phyloP scores from a whole-genome alignment of 2,888 invertebrate species.

The Serrognathus titanus region DNA sequence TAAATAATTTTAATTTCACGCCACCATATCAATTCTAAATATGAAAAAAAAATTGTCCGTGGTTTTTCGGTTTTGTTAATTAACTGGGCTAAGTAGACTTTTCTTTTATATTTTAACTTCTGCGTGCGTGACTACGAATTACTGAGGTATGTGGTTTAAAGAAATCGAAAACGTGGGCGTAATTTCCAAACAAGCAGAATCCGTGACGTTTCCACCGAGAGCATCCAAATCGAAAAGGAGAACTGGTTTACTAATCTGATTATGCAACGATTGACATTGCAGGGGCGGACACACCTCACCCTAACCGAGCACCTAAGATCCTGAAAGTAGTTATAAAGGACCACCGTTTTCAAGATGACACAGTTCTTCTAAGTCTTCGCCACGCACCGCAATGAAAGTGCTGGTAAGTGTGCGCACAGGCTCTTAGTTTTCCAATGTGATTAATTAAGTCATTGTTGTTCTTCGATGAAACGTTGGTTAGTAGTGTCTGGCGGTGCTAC shows the following conservation, averaged over 20 bases:
- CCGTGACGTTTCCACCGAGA: background rate
- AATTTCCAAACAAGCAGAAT: background rate
- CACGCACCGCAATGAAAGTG: constrained; percentile 20
- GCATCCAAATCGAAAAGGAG: constrained; percentile 22
- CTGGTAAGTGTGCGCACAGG: constrained; percentile 16
- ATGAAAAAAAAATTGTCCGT: too few species aligned
- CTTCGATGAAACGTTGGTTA: too few species aligned
- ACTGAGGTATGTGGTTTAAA: too few species aligned
- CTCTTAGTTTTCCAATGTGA: too few species aligned
- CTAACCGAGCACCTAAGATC: constrained; percentile 21
- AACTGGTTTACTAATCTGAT: constrained; percentile 26
- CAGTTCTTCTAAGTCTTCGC: constrained; percentile 22
- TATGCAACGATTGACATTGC: constrained; percentile 24
- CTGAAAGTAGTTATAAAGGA: constrained; percentile 26
- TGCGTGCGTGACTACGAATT: too few species aligned
- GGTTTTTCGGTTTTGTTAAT: too few species aligned
- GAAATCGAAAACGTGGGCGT: background rate
- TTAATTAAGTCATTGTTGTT: too few species aligned
- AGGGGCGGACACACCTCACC: constrained; percentile 25
- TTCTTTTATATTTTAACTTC: too few species aligned
- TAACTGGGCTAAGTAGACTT: too few species aligned
- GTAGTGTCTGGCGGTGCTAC: too few species aligned
- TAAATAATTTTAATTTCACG: too few species aligned
- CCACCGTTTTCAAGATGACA: constrained; percentile 18
- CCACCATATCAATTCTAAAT: too few species aligned